Base-by-base conservation (phyloP, 2,797 vertebrate genomes). In the Poecilia wingei region DNA sequence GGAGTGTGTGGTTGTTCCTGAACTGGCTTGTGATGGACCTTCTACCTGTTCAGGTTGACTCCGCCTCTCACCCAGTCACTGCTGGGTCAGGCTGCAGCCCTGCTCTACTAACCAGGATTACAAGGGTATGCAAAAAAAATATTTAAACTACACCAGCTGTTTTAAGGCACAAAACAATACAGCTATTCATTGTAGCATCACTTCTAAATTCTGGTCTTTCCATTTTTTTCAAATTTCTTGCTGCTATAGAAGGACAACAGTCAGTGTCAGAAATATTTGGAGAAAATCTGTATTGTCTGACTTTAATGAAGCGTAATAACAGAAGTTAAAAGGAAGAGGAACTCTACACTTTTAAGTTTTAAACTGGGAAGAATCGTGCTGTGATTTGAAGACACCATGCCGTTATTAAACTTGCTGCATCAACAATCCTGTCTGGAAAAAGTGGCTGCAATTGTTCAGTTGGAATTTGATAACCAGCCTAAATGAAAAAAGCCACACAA, bases 381-480 rank as follows among this genome's bases (percentile, higher is more conserved):
- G 70, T 33, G 18, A 78, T 46, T 66, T 73, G 66, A 83, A 59
- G n/a, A 51, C 55, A 64, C 8, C 61, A 4, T 13, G 22, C 0
- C 66, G 12, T 43, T 31, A 8, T 22, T 28, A 9, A n/a, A 12
- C 75, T 43, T 74, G 25, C 41, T 64, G 47, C 22, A 5, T 79
- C 74, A 59, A 79, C 72, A 9, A 41, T 25, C 31, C 69, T 72
- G 70, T 80, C 57, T 71, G 74, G 82, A 86, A 85, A 70, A 90
- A 79, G 28, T 87, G 86, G 88, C 53, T 90, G 85, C 84, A 89
- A 79, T 86, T 53, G 68, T 85, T 80, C 68, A 3, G 16, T 74
- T 72, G 39, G 43, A 84, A 74, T 43, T 77, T 16, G 25, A 79
- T 71, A 8, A 72, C 74, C 79, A 72, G 80, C 68, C 68, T 80